Base-by-base conservation (phyloP, 2,888 invertebrate genomes). In the Athripsodes cinereus region DNA sequence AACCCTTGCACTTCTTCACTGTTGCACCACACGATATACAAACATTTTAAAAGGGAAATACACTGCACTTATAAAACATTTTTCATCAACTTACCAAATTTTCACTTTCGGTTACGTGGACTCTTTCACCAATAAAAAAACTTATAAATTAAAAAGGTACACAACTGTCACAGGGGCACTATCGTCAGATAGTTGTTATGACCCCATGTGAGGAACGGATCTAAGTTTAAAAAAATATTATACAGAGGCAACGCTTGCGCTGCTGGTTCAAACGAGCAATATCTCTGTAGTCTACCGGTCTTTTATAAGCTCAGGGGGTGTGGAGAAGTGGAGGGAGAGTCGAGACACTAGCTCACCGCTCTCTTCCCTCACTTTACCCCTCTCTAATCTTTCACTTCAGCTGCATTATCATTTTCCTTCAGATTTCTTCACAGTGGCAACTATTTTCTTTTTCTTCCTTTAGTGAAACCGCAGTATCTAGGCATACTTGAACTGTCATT, bases 281-380 rank as follows among this genome's bases (percentile, higher is more conserved):
- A 74, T 72, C 69, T 67, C 70, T 68, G 70, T 68, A 70, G 69
- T 72, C 74, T 71, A 48, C 72, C 71, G 73, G 71, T 73, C 75
- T 80, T 81, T 81, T 81, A 81, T 81, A 81, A 80, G 75, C 74
- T 76, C 75, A 76, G 78, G 75, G 75, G 76, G 74, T 76, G 79
- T 75, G 77, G 74, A 75, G 75, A 70, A 70, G 70, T 69, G 67
- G 65, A 65, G 65, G 65, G 65, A 65, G 64, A 64, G 67, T 67
- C 68, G 63, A 59, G 59, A 64, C 50, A 18, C 55, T 49, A 51
- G 50, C 53, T 55, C 44, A 52, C 11, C 58, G 3, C 58, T 22
- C 47, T 18, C 40, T 40, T 35, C 52, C 34, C 51, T 11, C 50
- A 22, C 50, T 26, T n/a, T n/a, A n/a, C 35, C n/a, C 34, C 40